Percentiles rank a stretch among this genome's conserved stretches.
Conservation (phyloP, 2,888 invertebrate species). For the Lacanobia wlatinum region DNA sequence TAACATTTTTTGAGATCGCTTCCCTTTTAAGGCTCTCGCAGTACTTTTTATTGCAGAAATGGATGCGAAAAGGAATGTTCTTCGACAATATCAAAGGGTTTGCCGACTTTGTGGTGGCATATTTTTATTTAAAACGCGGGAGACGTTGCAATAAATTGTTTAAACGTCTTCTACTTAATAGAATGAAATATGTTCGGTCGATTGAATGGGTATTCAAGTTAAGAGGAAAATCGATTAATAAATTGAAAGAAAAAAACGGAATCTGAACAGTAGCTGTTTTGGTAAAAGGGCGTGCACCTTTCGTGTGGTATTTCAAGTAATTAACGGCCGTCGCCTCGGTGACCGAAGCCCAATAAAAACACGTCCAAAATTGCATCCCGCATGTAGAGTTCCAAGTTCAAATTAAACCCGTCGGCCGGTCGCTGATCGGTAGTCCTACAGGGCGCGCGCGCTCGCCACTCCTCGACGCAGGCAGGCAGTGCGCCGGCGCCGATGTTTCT, state of each 20-base stretch:
- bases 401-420: conserved; percentile 78
- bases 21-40: conserved; percentile 82
- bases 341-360: conserved; percentile 82
- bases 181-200: conserved; percentile 33
- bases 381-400: conserved; percentile 81
- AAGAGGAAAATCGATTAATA: conserved; percentile 16
- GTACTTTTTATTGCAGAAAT: conserved; percentile 84
- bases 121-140: conserved; percentile 71
- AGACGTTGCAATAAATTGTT: conserved; percentile 52
- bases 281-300: conserved; percentile 78
- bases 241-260: conserved; percentile 12
- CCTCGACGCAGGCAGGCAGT: conserved; percentile 74
- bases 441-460: conserved; percentile 60
- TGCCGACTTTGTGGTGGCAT: conserved; percentile 76
- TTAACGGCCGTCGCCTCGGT: conserved; percentile 75
- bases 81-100: conserved; percentile 81
- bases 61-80: conserved; percentile 76
- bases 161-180: conserved; percentile 37
- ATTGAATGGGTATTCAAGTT: conserved; percentile 44
- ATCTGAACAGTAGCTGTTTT: conserved; percentile 58
- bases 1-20: conserved; percentile 85
- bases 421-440: conserved; percentile 69
- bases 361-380: conserved; percentile 81
- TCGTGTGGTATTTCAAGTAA: conserved; percentile 78
- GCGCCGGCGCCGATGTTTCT: conserved; percentile 83